These are phyloP conservation scores for Drosophila trapezifrons DNA, from an alignment of 1,140 invertebrate species.

Conservation along the genomic window DNA sequence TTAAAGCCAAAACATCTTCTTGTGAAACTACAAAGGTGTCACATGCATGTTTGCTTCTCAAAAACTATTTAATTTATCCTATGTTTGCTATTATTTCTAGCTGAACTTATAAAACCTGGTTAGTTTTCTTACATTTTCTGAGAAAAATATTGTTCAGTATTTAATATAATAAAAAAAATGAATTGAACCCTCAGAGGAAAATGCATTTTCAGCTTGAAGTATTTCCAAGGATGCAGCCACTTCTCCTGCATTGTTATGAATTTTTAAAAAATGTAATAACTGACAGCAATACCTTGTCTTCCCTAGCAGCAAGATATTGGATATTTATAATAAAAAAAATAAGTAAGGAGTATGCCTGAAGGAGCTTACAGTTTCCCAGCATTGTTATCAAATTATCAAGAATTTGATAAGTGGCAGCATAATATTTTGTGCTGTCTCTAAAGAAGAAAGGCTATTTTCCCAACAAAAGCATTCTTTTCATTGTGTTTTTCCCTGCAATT, in stretches of 20 bases:
- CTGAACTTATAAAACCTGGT: too few relatives aligned
- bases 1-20: not conserved
- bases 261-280: not conserved
- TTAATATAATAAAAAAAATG: too few relatives aligned
- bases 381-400: constrained; percentile 22
- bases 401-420: constrained; percentile 5
- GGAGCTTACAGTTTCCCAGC: too few relatives aligned
- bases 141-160: too few relatives aligned
- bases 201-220: too few relatives aligned
- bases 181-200: too few relatives aligned
- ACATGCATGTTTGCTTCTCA: not conserved
- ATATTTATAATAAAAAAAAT: not conserved
- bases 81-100: too few relatives aligned
- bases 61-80: too few relatives aligned
- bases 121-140: too few relatives aligned
- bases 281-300: not conserved
- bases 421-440: constrained; percentile 2
- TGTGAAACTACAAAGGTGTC: not conserved
- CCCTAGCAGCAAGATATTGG: too few relatives aligned
- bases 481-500: constrained; percentile 19
- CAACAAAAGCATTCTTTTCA: constrained; percentile 20
- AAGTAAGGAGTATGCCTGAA: not conserved
- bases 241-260: not conserved
- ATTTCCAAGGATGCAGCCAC: not conserved
- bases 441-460: not conserved